A percentile compares a stretch with the other conserved stretches of the same genome.
phyloP scores from a whole-genome alignment of 2,113 vertebrate genomes.

The Protomyctophum bolini region DNA sequence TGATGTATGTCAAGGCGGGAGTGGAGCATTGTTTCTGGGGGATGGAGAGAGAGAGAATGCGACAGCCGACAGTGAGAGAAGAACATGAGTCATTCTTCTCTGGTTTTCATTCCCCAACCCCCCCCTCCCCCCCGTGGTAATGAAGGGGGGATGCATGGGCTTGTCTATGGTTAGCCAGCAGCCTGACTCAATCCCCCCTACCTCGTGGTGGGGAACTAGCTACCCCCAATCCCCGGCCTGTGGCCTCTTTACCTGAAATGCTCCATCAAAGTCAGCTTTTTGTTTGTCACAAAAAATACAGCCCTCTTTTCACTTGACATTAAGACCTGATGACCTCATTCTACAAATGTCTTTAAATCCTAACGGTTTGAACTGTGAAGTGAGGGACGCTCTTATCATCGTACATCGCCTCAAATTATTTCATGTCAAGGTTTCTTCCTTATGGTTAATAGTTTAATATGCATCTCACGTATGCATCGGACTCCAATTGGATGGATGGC shows the following conservation, averaged over 20 bases:
- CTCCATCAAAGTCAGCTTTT: conserved; percentile 3
- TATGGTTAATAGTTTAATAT: too few relatives aligned
- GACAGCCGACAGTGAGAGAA: background rate
- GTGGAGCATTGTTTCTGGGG: background rate
- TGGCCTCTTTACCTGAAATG: conserved; percentile 23
- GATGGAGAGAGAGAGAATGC: background rate
- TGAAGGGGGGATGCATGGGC: conserved; percentile 3
- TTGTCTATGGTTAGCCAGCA: conserved; percentile 15
- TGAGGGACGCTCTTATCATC: too few relatives aligned
- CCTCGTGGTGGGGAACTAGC: conserved; percentile 15
- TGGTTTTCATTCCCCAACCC: background rate
- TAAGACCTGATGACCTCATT: too few relatives aligned
- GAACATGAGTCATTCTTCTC: conserved; percentile 21
- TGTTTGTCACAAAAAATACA: too few relatives aligned
- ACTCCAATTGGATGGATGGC: too few relatives aligned
- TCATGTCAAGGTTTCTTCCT: too few relatives aligned
- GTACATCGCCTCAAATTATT: too few relatives aligned
- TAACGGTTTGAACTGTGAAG: too few relatives aligned
- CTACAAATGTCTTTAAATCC: too few relatives aligned
- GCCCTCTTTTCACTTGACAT: too few relatives aligned
- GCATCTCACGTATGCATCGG: too few relatives aligned
- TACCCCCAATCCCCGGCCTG: conserved; percentile 21
- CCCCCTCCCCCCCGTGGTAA: background rate
- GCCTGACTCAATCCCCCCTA: background rate
- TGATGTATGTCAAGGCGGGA: conserved; percentile 14